Evolutionary conservation across 2,888 invertebrate species (phyloP).

Genomic region (Nymphalis polychloros): DNA sequence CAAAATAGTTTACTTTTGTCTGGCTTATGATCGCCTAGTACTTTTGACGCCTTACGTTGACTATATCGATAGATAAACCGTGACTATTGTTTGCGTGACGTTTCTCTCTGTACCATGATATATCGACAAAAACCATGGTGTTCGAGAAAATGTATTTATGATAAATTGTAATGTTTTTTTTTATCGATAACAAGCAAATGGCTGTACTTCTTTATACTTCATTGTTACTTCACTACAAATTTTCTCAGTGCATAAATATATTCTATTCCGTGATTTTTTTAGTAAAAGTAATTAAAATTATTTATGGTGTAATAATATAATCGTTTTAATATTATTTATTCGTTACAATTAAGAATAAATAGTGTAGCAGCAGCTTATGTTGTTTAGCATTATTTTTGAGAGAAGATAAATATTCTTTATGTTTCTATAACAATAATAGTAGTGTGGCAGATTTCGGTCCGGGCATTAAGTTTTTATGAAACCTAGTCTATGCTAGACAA

Average conservation of each 20-base stretch:
- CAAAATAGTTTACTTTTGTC: slow-evolving; percentile 75
- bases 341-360: neutral
- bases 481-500: too few species aligned
- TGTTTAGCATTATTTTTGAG: too few species aligned
- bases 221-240: slow-evolving; percentile 9
- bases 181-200: neutral
- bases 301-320: slow-evolving; percentile 2
- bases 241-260: slow-evolving; percentile 4
- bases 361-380: too few species aligned
- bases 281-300: slow-evolving; percentile 1
- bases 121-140: slow-evolving; percentile 39
- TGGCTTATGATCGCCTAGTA: slow-evolving; percentile 73
- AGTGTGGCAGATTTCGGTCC: too few species aligned
- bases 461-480: too few species aligned
- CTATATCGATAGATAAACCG: slow-evolving; percentile 73
- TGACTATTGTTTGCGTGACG: slow-evolving; percentile 55
- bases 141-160: slow-evolving; percentile 10
- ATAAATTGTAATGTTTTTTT: slow-evolving; percentile 12
- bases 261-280: neutral
- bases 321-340: neutral
- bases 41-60: slow-evolving; percentile 76
- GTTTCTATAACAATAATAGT: too few species aligned
- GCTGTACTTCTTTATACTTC: slow-evolving; percentile 2
- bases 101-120: slow-evolving; percentile 4
- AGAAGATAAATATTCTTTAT: too few species aligned